phyloP scores from a whole-genome alignment of 2,888 invertebrate species.

The Allacma fusca region DNA sequence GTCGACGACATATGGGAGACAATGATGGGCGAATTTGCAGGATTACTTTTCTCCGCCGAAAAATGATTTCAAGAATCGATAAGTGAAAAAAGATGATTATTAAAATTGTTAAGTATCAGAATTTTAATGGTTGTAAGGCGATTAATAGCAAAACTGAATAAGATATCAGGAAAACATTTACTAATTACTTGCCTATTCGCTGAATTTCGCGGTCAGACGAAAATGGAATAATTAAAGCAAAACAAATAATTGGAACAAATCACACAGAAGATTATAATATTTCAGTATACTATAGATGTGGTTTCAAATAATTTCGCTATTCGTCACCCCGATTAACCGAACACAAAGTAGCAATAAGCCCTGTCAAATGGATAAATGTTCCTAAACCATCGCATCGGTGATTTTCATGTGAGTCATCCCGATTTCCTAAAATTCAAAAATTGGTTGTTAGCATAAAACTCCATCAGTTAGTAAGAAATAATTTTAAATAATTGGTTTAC shows the following conservation, averaged over 20 bases:
- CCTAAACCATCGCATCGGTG: constrained; percentile 86
- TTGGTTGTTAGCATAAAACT: no score
- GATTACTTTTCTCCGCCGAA: constrained; percentile 11
- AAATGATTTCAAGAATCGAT: not conserved
- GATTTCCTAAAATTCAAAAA: constrained; percentile 74
- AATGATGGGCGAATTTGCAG: constrained; percentile 5
- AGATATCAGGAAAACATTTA: no score
- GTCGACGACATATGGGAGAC: constrained; percentile 20
- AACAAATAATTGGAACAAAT: no score
- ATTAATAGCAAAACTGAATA: no score
- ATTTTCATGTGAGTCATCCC: constrained; percentile 89
- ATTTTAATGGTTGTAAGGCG: not conserved
- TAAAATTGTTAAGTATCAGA: not conserved
- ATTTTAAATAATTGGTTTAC: constrained; percentile 64
- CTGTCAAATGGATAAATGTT: constrained; percentile 89
- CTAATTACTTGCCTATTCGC: no score
- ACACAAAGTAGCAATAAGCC: constrained; percentile 81
- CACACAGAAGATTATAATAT: no score
- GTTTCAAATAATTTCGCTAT: constrained; percentile 1
- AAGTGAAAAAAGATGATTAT: not conserved
- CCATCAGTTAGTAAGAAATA: constrained; percentile 22
- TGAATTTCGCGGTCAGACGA: no score
- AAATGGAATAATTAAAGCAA: no score
- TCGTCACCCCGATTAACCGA: constrained; percentile 32
- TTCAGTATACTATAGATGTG: no score